Evolutionary conservation across 2,113 vertebrate species (phyloP), one percentile per base, ranked within the genome.

Genomic region (Pipra filicauda): DNA sequence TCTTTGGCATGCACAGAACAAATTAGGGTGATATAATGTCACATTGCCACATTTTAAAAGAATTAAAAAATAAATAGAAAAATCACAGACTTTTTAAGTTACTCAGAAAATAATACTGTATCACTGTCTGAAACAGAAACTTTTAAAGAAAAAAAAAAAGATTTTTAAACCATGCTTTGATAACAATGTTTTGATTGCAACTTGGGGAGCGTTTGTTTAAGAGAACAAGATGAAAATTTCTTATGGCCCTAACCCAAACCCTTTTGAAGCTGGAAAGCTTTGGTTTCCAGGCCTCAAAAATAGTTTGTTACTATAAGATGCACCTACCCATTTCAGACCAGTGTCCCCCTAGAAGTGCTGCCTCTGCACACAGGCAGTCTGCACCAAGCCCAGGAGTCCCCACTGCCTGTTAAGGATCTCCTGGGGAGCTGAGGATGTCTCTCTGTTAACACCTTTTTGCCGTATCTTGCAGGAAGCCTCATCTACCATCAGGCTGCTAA

Each of bases 11-110:
- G 67, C 83, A 77, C 24, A 78, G 54, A 87, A 92, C 80, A 92
- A 78, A 92, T 91, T 72, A 89, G 87, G 80, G 80, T 76, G 48
- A 82, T 91, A 89, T 7, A 75, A 78, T 89, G 66, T 92, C 77
- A 89, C 54, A 89, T 16, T 78, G 44, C 23, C 30, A 65, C 3
- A 4, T 46, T 9, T 5, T 28, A 39, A 67, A 61, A 44, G 35
- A 46, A 55, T 41, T 17, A 58, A 11, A 44, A 35, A 28, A 31
- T 8, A 22, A 13, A 7, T 2, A 44, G n/a, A 37, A 69, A 66
- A 11, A 1, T 24, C 8, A 26, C 5, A 19, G 8, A 15, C 12
- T 69, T 89, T 51, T 37, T 0, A 67, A 80, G 46, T 74, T 91
- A 58, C 74, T 64, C 37, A 65, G 62, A 81, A 91, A 91, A 81